Conservation (phyloP, 1,140 invertebrate genomes). For the Helicoverpa armigera region DNA sequence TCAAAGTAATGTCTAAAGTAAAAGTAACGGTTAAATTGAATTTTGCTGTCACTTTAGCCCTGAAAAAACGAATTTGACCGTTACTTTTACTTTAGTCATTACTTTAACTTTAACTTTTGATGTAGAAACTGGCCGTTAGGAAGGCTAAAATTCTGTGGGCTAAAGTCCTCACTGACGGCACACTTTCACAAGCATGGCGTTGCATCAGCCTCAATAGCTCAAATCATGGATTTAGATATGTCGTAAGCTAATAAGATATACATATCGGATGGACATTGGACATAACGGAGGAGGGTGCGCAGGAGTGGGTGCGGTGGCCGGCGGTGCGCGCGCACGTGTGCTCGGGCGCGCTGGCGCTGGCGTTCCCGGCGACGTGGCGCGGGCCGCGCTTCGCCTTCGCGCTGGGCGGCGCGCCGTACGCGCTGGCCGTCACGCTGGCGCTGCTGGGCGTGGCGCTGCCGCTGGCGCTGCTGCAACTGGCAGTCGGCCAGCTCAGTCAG, state of each 20-base stretch:
- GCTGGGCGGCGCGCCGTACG: conserved; percentile 88
- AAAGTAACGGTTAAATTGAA: too few species aligned
- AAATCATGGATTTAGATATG: too few species aligned
- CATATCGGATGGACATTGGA: not conserved
- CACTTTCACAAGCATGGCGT: too few species aligned
- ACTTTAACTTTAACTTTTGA: too few species aligned
- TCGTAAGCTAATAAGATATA: too few species aligned
- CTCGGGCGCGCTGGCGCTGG: conserved; percentile 85
- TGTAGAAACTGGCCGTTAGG: too few species aligned
- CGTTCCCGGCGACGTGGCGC: conserved; percentile 86
- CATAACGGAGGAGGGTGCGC: not conserved
- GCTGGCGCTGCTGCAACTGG: conserved; percentile 91
- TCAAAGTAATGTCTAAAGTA: too few species aligned
- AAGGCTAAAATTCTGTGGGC: too few species aligned
- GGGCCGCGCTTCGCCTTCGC: conserved; percentile 85
- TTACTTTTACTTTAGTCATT: too few species aligned
- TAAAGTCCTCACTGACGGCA: too few species aligned
- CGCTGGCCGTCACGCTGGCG: conserved; percentile 89
- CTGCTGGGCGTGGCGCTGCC: conserved; percentile 90
- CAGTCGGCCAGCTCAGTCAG: conserved; percentile 92
- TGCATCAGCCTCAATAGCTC: not conserved
- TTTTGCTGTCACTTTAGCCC: too few species aligned
- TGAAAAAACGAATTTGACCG: too few species aligned
- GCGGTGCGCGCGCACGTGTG: conserved; percentile 73
- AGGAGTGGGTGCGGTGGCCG: conserved; percentile 68